Base-by-base conservation (phyloP, 2,113 vertebrate species). In the Sapayoa aenigma region DNA sequence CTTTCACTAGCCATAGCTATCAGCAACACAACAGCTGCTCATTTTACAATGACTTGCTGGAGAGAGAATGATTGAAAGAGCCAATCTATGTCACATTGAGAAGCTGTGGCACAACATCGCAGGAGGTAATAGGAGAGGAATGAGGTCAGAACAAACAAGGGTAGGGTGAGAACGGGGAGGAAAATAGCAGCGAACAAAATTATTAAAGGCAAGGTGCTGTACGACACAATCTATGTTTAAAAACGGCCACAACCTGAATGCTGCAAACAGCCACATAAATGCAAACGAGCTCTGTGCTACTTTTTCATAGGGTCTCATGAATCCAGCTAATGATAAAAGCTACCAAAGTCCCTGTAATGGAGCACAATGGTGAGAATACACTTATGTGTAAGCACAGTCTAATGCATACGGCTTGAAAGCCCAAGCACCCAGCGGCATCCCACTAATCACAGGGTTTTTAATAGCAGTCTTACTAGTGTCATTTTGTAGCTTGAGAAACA, bases 1-100 rank as follows among this genome's bases (percentile, higher is more conserved):
- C 96, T 96, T 94, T 89, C 71, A 78, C 76, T 83, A 68, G 47
- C 82, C 69, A 80, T 25, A 95, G 94, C 96, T 96, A 94, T 96
- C 95, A 95, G 96, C 93, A 90, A 96, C 92, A 95, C 88, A 93
- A 94, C 96, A 97, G 95, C 96, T 97, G 96, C 85, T 87, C 94
- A 66, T 96, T 96, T 96, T 90, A 97, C 94, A 96, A 93, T 89
- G 95, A 96, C 92, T 96, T 92, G 90, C 93, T 80, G 79, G 94
- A 94, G 84, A 97, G 94, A 95, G 93, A 91, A 76, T 71, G 96
- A 96, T 53, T 83, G 95, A 92, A 94, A 91, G 90, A 96, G 96
- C 93, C 94, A 92, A 96, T 97, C 97, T 97, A 96, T 95, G 97
- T 95, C 95, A 93, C 95, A 92, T 2, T 92, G 95, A 96, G 87